phyloP scores from a whole-genome alignment of 2,888 invertebrate species.

The Pollenia griseotomentosa region DNA sequence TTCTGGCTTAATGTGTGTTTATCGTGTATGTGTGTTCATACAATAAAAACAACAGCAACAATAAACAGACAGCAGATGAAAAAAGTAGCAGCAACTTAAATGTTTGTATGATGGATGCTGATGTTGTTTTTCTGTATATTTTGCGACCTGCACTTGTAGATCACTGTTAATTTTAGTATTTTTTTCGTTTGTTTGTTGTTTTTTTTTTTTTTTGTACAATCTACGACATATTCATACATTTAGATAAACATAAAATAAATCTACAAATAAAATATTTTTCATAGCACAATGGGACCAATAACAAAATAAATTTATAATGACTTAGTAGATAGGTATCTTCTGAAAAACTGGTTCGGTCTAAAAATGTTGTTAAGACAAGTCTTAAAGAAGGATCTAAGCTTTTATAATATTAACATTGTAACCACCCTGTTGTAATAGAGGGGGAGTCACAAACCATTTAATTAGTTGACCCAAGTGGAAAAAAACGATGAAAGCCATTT shows the following conservation, averaged over 20 bases:
- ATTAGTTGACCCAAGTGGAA: too few species aligned
- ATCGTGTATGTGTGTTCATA: background rate
- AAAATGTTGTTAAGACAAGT: too few species aligned
- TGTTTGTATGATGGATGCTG: conserved; percentile 36
- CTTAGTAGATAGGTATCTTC: too few species aligned
- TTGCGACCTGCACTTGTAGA: conserved; percentile 72
- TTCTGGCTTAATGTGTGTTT: conserved; percentile 42
- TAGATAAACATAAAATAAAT: conserved; percentile 46
- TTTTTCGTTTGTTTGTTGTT: conserved; percentile 45
- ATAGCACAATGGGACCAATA: too few species aligned
- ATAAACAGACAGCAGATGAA: background rate
- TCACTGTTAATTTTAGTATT: conserved; percentile 59
- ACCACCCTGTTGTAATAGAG: too few species aligned
- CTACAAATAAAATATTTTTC: background rate
- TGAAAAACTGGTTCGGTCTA: too few species aligned
- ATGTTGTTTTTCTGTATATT: conserved; percentile 29
- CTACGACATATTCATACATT: conserved; percentile 38
- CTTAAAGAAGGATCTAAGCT: too few species aligned
- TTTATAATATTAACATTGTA: too few species aligned
- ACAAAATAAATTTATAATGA: too few species aligned
- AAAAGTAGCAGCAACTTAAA: background rate
- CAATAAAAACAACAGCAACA: background rate
- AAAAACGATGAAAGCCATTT: background rate
- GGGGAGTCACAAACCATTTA: too few species aligned
- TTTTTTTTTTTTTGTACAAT: conserved; percentile 14